Evolutionary conservation across 2,888 invertebrate genomes (phyloP).

Genomic region (Meloe dianella): DNA sequence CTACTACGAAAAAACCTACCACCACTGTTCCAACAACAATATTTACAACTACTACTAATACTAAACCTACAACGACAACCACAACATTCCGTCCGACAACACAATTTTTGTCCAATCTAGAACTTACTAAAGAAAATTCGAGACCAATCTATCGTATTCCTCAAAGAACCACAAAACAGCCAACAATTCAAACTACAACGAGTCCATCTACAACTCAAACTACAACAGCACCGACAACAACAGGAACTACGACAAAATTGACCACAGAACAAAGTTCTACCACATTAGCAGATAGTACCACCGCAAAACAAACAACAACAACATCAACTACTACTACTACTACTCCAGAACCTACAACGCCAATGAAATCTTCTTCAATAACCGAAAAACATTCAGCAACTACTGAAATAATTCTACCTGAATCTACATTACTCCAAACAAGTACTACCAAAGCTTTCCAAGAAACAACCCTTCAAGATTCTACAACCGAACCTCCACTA

Average conservation of each 20-base stretch:
- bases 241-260: slow-evolving; percentile 13
- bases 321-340: slow-evolving; percentile 21
- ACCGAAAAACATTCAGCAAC: slow-evolving; percentile 17
- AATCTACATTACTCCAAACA: background rate
- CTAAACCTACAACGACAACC: background rate
- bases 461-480: slow-evolving; percentile 12
- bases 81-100: background rate
- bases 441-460: slow-evolving; percentile 9
- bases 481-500: slow-evolving; percentile 17
- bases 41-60: too few species aligned
- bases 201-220: slow-evolving; percentile 3
- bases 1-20: slow-evolving; percentile 15
- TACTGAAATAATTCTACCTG: background rate
- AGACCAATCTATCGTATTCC: background rate
- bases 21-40: too few species aligned
- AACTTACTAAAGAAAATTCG: background rate
- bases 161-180: slow-evolving; percentile 9
- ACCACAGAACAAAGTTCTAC: slow-evolving; percentile 12
- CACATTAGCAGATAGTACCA: slow-evolving; percentile 14
- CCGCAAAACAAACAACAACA: slow-evolving; percentile 10
- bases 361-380: slow-evolving; percentile 20
- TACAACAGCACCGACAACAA: slow-evolving; percentile 6
- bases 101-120: background rate
- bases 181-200: slow-evolving; percentile 3
- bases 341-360: slow-evolving; percentile 25